These are phyloP conservation scores for Nasonia giraulti DNA, from an alignment of 1,140 invertebrate genomes.

Conservation along the genomic window DNA sequence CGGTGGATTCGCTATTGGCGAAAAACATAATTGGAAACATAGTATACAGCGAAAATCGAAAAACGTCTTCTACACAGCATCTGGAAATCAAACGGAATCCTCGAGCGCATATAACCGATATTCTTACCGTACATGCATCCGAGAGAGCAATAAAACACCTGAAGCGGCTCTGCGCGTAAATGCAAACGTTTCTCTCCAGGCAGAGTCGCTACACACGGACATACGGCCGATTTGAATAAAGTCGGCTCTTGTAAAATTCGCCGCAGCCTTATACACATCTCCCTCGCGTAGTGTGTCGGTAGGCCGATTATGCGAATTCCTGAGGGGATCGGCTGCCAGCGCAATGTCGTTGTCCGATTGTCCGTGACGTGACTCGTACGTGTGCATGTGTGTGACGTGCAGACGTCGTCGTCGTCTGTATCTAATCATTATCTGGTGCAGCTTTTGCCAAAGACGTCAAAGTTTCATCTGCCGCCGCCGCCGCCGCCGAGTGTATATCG, in stretches of 20 bases:
- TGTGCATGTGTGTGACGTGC: not conserved
- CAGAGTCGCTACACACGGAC: not conserved
- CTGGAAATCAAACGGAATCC: not conserved
- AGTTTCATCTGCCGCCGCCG: not conserved
- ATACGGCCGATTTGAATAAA: not conserved
- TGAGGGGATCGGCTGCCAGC: not conserved
- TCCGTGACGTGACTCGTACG: slow-evolving; percentile 25
- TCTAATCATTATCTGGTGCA: slow-evolving; percentile 33
- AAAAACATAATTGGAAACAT: too few relatives aligned
- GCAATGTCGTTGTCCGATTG: slow-evolving; percentile 50
- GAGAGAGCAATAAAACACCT: not conserved
- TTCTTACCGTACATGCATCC: not conserved
- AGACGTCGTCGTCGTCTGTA: not conserved
- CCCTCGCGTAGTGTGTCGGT: slow-evolving; percentile 7
- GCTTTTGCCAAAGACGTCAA: not conserved
- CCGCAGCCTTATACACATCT: not conserved
- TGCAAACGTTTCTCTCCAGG: not conserved
- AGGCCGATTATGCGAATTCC: slow-evolving; percentile 41
- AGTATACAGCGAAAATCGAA: too few relatives aligned
- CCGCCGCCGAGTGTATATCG: not conserved
- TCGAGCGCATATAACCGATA: not conserved
- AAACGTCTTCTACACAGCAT: not conserved
- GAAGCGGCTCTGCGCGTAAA: not conserved
- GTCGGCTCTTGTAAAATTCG: not conserved
- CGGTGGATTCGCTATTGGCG: too few relatives aligned